Base-by-base conservation (phyloP, 1,140 invertebrate genomes). In the Sitodiplosis mosellana region DNA sequence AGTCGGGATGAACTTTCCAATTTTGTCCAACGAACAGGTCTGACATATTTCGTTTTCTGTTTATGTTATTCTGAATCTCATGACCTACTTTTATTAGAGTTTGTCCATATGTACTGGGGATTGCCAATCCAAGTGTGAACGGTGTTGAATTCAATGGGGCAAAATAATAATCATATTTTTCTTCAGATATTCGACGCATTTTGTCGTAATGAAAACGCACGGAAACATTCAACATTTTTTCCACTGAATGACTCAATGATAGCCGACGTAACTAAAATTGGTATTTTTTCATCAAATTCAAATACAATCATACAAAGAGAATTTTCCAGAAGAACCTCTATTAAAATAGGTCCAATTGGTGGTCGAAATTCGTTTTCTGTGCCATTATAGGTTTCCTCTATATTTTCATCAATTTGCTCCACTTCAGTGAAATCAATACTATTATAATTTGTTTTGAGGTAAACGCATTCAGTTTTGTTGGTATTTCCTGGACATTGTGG, bases 381-480 rank as follows among this genome's bases (percentile, higher is more conserved):
- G 3, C 27, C 27, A 27, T 27, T 27, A 66, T 69, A 2, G 27
- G 10, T 5, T 27, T 27, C 27, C 10, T 27, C 27, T 3, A 27
- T 10, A 27, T 78, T 75, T 53, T 82, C 78, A 53, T 87, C 78
- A 6, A 85, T 70, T 50, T 93, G 77, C 66, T 97, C 93, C 14
- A 97, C 81, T 69, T 97, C 91, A 0, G 83, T 81, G n/a, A 97
- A 73, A 68, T 96, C 93, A 19, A 97, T 80, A 57, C 88, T 95
- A 65, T 95, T 93, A 64, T 90, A 96, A 60, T 93, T 93, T n/a
- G 81, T 74, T 68, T 92, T 93, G 19, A 92, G 65, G 41, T 27
- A 27, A 10, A 27, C 27, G 10, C 27, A 27, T 27, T 27, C 27
- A 27, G 27, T 27, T 33, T 48, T 50, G 49, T 44, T 36, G 36